Percentiles rank a stretch among this genome's conserved stretches.
phyloP scores from a whole-genome alignment of 2,888 invertebrate genomes.

The Pycnomerus fuliginosus region DNA sequence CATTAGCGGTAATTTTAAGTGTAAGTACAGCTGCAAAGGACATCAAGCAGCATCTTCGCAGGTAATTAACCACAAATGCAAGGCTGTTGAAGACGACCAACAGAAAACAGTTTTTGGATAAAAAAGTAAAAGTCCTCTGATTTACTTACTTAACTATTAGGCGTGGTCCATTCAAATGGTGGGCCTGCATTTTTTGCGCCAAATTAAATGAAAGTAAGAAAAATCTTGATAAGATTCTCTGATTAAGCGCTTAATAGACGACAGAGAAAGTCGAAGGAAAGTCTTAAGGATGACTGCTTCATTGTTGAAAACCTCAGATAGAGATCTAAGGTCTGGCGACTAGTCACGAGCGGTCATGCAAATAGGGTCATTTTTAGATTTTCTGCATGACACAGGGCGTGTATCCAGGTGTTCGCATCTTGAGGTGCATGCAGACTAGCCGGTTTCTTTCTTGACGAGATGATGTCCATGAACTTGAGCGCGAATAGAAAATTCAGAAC shows the following conservation, averaged over 20 bases:
- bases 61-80: constrained; percentile 8
- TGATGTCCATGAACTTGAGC: constrained; percentile 19
- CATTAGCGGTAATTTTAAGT: too few species aligned
- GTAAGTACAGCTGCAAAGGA: too few species aligned
- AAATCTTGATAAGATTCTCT: too few species aligned
- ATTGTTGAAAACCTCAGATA: too few species aligned
- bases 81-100: constrained; percentile 6
- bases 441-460: constrained; percentile 9
- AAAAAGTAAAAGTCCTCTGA: constrained; percentile 4
- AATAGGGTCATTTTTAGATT: neutral
- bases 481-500: constrained; percentile 18
- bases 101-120: constrained; percentile 6
- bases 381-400: constrained; percentile 11
- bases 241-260: too few species aligned
- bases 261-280: constrained; percentile 16
- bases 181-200: too few species aligned
- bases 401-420: constrained; percentile 8
- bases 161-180: too few species aligned
- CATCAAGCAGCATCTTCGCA: constrained; percentile 8
- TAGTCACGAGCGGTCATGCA: too few species aligned
- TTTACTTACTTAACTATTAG: too few species aligned
- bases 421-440: constrained; percentile 10
- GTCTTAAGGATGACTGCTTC: too few species aligned
- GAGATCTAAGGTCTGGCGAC: too few species aligned
- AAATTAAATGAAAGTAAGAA: too few species aligned